Evolutionary conservation across 2,797 vertebrate species (phyloP), one percentile per base, ranked within the genome.

Genomic region (Sebastes cheni): DNA sequence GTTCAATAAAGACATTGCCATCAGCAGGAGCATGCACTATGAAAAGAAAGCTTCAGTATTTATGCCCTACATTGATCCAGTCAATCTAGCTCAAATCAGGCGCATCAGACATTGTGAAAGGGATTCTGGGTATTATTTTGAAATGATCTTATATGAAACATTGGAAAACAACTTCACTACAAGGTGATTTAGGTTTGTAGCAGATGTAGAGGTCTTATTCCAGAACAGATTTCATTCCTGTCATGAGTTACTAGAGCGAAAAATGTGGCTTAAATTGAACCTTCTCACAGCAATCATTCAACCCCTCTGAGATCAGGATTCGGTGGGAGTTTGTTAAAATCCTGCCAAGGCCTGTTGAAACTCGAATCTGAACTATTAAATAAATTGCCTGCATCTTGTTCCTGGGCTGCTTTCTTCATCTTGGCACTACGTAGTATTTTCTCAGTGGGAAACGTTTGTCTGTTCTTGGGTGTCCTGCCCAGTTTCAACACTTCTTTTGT

Each of bases 361-460:
- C 76, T 72, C 2, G 30, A 86, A 81, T 87, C 79, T 84, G 54
- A 87, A 78, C 86, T 61, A 83, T 86, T 80, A 87, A 80, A 16
- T 80, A 77, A 90, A 90, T 86, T 79, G 83, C 50, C 64, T 50
- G 56, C 74, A 56, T 83, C 71, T 87, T 74, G 76, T 83, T 88
- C 58, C 79, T 72, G 77, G 50, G 30, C 80, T 72, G 64, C 23
- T 80, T 81, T 77, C 66, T 71, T 79, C 71, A 66, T 81, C 55
- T 79, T 81, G 76, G 81, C 78, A 73, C 46, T 32, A n/a, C 8
- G 1, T 5, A 1, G 46, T 39, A 59, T 78, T 87, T 86, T 70
- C 42, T 60, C 72, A 81, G 66, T 18, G 3, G 67, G 61, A 81
- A 74, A 79, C 20, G 6, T 84, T 67, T 79, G 77, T 81, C 71